phyloP scores from a whole-genome alignment of 2,113 vertebrate genomes.

The Clarias macrocephalus region DNA sequence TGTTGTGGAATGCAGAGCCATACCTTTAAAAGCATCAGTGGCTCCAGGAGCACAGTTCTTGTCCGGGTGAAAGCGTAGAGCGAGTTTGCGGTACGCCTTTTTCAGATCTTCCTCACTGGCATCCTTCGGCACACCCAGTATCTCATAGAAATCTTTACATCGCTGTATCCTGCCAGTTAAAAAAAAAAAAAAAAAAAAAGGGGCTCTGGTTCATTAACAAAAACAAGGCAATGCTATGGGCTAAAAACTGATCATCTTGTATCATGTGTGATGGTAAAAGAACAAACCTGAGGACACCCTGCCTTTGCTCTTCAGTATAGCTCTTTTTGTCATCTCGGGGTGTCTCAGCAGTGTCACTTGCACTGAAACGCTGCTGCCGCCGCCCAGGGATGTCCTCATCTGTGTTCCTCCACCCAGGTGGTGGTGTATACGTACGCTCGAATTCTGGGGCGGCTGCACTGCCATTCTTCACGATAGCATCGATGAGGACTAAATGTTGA shows the following conservation, averaged over 20 bases:
- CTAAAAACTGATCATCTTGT: background rate
- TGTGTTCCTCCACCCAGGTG: conserved; percentile 67
- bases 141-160: conserved; percentile 93
- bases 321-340: conserved; percentile 72
- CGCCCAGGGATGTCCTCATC: conserved; percentile 65
- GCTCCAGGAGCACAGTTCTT: conserved; percentile 94
- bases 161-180: conserved; percentile 83
- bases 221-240: background rate
- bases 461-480: conserved; percentile 81
- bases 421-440: conserved; percentile 69
- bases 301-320: conserved; percentile 87
- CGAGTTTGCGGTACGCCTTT: conserved; percentile 88
- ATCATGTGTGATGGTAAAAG: background rate
- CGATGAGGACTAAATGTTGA: conserved; percentile 78
- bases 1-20: background rate
- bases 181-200: background rate
- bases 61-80: conserved; percentile 92
- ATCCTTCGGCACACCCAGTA: conserved; percentile 82
- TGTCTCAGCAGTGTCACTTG: conserved; percentile 32
- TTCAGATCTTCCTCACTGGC: conserved; percentile 91
- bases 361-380: conserved; percentile 33
- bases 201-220: background rate
- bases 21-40: conserved; percentile 96
- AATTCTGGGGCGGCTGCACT: conserved; percentile 64
- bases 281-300: conserved; percentile 84